phyloP scores from a whole-genome alignment of 1,140 invertebrate species.

The Drosophila subobscura region DNA sequence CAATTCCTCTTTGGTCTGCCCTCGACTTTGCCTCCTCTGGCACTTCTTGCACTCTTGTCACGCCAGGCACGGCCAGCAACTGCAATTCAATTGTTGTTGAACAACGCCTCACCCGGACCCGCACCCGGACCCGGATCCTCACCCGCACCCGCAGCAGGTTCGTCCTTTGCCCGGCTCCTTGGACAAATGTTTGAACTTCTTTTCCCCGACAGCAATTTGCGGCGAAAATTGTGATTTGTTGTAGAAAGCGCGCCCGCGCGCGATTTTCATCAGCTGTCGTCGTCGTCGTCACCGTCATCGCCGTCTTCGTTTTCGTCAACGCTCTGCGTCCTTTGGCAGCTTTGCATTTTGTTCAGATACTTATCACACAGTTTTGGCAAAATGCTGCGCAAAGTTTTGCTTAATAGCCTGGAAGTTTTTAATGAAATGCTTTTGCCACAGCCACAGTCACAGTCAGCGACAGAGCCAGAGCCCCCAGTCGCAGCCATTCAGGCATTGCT shows the following conservation, averaged over 20 bases:
- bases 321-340: constrained; percentile 70
- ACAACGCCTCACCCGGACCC: constrained; percentile 17
- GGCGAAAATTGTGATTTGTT: constrained; percentile 81
- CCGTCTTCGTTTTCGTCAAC: constrained; percentile 1
- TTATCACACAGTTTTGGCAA: constrained; percentile 81
- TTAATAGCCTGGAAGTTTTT: constrained; percentile 82
- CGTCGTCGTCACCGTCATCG: constrained; percentile 29
- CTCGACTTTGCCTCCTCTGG: constrained; percentile 9
- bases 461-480: constrained; percentile 17
- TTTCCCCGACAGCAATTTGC: constrained; percentile 77
- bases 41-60: constrained; percentile 70
- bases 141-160: neutral
- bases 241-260: constrained; percentile 53
- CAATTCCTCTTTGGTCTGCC: neutral
- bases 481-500: constrained; percentile 30
- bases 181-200: constrained; percentile 76
- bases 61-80: constrained; percentile 76
- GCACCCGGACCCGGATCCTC: neutral
- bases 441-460: constrained; percentile 17
- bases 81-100: constrained; percentile 79
- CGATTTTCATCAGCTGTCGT: constrained; percentile 79
- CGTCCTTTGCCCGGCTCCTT: constrained; percentile 28
- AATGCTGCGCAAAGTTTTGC: constrained; percentile 82
- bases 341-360: constrained; percentile 81
- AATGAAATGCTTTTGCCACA: constrained; percentile 77